These are phyloP conservation scores for Seira sanloemensis DNA, from an alignment of 2,888 invertebrate species.

Conservation along the genomic window DNA sequence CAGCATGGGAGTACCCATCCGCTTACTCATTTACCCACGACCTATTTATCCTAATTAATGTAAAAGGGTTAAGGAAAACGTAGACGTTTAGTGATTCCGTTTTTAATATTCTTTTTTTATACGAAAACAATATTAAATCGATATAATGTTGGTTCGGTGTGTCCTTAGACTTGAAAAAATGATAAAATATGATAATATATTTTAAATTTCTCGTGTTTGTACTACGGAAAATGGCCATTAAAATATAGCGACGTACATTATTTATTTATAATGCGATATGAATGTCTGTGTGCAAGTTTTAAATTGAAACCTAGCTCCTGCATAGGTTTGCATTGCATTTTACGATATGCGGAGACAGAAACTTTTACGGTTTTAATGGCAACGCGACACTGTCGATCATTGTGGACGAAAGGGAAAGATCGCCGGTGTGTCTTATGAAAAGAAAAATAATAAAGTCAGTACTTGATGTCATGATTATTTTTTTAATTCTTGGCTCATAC, in stretches of 20 bases:
- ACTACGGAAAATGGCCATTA: background rate
- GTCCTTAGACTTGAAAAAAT: background rate
- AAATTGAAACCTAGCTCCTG: background rate
- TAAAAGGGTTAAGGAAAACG: background rate
- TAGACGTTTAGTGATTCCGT: background rate
- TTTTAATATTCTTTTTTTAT: constrained; percentile 38
- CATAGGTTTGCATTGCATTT: too few relatives aligned
- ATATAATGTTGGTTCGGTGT: background rate
- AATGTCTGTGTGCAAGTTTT: background rate
- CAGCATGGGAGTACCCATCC: constrained; percentile 95
- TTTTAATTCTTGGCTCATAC: too few relatives aligned
- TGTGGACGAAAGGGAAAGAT: too few relatives aligned
- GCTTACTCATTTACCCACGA: constrained; percentile 85
- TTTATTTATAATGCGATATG: background rate
- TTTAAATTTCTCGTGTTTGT: background rate
- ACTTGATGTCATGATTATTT: too few relatives aligned
- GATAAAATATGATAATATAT: constrained; percentile 1
- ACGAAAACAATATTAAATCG: background rate
- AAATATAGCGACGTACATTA: background rate
- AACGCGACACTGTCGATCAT: too few relatives aligned
- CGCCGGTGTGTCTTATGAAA: too few relatives aligned
- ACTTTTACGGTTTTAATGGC: too few relatives aligned
- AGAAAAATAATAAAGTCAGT: too few relatives aligned
- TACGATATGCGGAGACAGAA: too few relatives aligned
- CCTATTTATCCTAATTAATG: constrained; percentile 61